Base-by-base conservation (phyloP, 2,888 invertebrate species). In the Orchesellides sinensis region DNA sequence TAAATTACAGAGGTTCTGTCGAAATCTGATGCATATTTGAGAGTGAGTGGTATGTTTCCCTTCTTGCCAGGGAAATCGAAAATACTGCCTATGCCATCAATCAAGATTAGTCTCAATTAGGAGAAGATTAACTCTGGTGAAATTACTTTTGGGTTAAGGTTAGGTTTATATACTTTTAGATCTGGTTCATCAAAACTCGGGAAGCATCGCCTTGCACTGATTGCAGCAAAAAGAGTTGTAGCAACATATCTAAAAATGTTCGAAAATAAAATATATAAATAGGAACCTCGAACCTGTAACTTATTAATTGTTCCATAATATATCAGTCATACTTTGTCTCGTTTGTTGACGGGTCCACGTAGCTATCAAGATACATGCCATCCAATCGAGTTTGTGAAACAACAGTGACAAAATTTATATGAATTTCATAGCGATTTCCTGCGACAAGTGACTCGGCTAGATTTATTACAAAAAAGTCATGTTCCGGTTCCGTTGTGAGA, bases 181-280 rank as follows among this genome's bases (percentile, higher is more conserved):
- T 84, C 70, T 4, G 86, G 86, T 49, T 85, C 86, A 47, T 85
- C 85, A 68, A 85, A 84, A 45, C 84, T 69, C 10, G 14, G 96
- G 96, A 90, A 98, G 94, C 82, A 92, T 91, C 89, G 96, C 96
- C 89, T 40, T 6, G 83, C 84, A 25, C 68, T 77, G 21, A 84
- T 84, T 8, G 86, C 84, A 40, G 84, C 83, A 66, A 86, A 86
- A 2, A 81, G 54, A 5, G 84, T 85, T 17, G 85, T 85, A 12
- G 84, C 78, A 23, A 86, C 84, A 74, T 86, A 84, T 54, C 86
- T 86, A 14, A 19, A 45, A 8, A 56, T 17, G 19, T 47, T n/a
- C 17, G 4, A 52, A 40, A 2, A 56, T 1, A n/a, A 59, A 59
- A 10, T 54, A 4, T 2, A 25, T 27, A 59, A 59, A 10, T 17